Conservation (phyloP, 2,113 vertebrate genomes). For the Semnornis frantzii region DNA sequence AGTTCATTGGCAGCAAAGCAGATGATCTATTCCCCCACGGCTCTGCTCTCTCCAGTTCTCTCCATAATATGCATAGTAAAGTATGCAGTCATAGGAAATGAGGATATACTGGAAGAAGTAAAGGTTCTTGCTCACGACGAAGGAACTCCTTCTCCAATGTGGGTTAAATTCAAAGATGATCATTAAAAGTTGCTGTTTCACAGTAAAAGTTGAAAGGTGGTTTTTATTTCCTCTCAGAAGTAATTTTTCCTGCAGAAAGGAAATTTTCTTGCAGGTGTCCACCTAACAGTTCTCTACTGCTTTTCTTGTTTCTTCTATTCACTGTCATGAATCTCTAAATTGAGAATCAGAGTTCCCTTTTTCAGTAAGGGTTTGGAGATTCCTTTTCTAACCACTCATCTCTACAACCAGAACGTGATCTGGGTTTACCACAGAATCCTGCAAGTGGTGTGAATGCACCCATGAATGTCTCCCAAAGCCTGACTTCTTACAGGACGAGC, state of each 20-base stretch:
- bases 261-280: too few species aligned
- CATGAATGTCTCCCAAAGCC: neutral
- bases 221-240: neutral
- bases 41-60: neutral
- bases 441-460: neutral
- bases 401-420: neutral
- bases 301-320: neutral
- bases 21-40: neutral
- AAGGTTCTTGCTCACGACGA: neutral
- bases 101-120: neutral
- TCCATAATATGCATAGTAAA: neutral
- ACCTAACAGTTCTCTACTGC: neutral
- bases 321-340: neutral
- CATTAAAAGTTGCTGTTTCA: neutral
- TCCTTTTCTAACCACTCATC: neutral
- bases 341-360: neutral
- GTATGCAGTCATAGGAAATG: neutral
- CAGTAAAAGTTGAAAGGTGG: neutral
- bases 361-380: neutral
- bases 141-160: neutral
- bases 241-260: neutral
- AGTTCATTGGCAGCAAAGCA: neutral
- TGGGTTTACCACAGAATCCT: neutral
- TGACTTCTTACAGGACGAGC: neutral
- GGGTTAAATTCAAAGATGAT: neutral